These are phyloP conservation scores for Pristionchus fissidentatus DNA, from an alignment of 2,888 invertebrate species.

Conservation along the genomic window DNA sequence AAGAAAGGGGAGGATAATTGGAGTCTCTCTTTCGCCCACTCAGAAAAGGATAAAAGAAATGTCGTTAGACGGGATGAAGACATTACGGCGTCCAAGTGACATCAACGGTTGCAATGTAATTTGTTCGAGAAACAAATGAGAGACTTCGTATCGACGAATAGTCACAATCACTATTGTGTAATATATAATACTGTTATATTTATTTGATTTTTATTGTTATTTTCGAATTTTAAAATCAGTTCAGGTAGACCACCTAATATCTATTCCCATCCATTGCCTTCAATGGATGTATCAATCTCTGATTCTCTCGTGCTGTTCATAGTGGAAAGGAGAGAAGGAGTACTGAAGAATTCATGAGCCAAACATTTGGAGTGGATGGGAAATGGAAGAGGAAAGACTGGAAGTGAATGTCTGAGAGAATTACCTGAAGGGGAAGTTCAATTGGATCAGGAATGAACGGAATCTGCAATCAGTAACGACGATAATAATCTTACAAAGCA, in stretches of 20 bases:
- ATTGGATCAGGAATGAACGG: background rate
- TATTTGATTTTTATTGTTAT: too few species aligned
- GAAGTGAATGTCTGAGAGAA: constrained; percentile 20
- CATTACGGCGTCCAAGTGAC: too few species aligned
- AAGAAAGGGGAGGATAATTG: constrained; percentile 12
- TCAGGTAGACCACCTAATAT: background rate
- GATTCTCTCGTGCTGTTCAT: constrained; percentile 16
- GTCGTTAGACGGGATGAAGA: background rate
- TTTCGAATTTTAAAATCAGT: too few species aligned
- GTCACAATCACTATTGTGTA: background rate
- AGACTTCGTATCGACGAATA: background rate
- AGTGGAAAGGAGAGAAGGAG: constrained; percentile 2
- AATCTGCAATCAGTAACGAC: too few species aligned
- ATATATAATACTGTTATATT: background rate
- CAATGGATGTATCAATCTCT: too few species aligned
- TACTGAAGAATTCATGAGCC: constrained; percentile 32
- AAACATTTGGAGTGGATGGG: background rate
- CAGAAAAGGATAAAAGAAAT: constrained; percentile 14
- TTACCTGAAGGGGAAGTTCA: background rate
- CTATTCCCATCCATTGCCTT: background rate
- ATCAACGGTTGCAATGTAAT: too few species aligned
- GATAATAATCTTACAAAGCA: too few species aligned
- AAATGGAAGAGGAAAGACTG: constrained; percentile 13
- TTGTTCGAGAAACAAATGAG: background rate
- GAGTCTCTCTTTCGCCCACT: constrained; percentile 31